Base-by-base conservation (phyloP, 2,888 invertebrate species). In the Bursaphelenchus okinawaensis region DNA sequence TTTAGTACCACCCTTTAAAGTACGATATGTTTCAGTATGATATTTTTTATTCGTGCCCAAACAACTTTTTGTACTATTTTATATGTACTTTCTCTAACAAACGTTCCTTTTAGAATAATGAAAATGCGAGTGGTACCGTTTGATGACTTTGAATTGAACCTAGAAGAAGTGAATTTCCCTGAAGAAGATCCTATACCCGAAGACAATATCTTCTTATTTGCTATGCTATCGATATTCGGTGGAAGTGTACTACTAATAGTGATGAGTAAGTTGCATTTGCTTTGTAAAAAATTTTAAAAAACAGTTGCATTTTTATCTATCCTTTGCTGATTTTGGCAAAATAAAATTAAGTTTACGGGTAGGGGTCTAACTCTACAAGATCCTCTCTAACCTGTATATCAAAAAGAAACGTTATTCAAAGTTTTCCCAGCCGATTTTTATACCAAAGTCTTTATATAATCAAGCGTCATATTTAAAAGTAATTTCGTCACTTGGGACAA, bases 231-330 rank as follows among this genome's bases (percentile, higher is more conserved):
- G 26, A 31, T 66, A 24, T 52, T 65, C n/a, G 65, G 52, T 26
- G 65, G 65, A 16, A 23, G 28, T 9, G 52, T 65, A 8, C 50
- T 65, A 23, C 20, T 67, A 16, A 66, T 62, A 22, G 26, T 61
- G 8, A 54, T 54, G 31, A 54, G 61, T 61, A 31, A 61, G 61
- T 56, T 22, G 7, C 26, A 26, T n/a, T 23, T 12, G 7, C 23
- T n/a, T 31, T 31, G 3, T n/a, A n/a, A n/a, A n/a, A n/a, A n/a
- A n/a, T n/a, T n/a, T n/a, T n/a, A n/a, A n/a, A n/a, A n/a, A n/a
- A n/a, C n/a, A n/a, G n/a, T n/a, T n/a, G n/a, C n/a, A n/a, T n/a
- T n/a, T n/a, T n/a, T n/a, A n/a, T n/a, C n/a, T n/a, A n/a, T n/a
- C n/a, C n/a, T n/a, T n/a, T n/a, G n/a, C n/a, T n/a, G n/a, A n/a